Percentiles rank a stretch among this genome's conserved stretches.
Conservation (phyloP, 1,140 invertebrate genomes). For the Helicoverpa zea region DNA sequence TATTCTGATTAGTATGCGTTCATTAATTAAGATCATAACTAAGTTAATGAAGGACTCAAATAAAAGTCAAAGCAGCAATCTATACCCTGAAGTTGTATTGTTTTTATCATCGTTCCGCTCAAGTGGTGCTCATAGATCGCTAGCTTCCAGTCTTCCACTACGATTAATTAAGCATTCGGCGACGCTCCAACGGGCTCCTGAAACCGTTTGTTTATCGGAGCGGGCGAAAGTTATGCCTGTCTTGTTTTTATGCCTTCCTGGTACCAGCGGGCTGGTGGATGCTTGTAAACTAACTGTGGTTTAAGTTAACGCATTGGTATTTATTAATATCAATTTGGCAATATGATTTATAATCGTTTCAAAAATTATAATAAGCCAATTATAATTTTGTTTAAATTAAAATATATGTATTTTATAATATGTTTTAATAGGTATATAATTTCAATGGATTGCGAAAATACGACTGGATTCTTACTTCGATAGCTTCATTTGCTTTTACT, state of each 20-base stretch:
- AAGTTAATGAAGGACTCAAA: not conserved
- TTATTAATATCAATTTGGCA: not conserved
- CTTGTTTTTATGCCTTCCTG: conserved; percentile 38
- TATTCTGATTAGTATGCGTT: no score
- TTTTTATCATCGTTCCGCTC: conserved; percentile 30
- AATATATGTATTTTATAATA: no score
- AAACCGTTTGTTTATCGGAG: conserved; percentile 43
- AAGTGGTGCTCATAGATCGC: conserved; percentile 31
- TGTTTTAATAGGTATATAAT: no score
- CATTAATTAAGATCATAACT: not conserved
- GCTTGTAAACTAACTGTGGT: not conserved
- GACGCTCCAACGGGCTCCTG: conserved; percentile 44
- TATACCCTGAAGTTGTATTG: conserved; percentile 1
- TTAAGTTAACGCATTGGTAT: not conserved
- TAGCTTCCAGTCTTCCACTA: conserved; percentile 33
- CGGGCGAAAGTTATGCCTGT: conserved; percentile 42
- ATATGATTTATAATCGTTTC: no score
- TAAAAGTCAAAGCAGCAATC: conserved; percentile 13
- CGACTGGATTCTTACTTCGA: no score
- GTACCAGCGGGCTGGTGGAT: conserved; percentile 5
- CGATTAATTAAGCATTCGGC: conserved; percentile 44
- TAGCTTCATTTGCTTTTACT: no score
- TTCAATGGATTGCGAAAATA: no score
- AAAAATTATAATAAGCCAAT: no score
- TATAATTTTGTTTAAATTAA: no score